Base-by-base conservation (phyloP, 2,888 invertebrate species). In the Horisme vitalbata region DNA sequence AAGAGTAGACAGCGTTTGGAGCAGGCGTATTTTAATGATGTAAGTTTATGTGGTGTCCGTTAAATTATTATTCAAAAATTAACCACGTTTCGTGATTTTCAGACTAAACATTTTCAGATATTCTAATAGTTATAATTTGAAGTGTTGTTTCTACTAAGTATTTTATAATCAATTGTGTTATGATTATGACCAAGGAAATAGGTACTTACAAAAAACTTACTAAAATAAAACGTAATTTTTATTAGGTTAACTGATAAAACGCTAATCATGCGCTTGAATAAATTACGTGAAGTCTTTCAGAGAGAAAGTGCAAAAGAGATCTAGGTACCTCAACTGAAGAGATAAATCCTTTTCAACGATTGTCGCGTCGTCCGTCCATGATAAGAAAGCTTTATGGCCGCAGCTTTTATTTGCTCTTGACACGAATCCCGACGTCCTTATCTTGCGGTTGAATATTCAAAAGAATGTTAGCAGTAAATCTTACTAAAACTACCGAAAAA, bases 21-120 rank as follows among this genome's bases (percentile, higher is more conserved):
- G 54, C 86, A 87, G 65, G 83, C 63, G 8, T 88, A 88, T 69
- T 87, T 86, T 55, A 86, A 85, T 65, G 89, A 89, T 61, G 89
- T 89, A 69, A 89, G 89, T 83, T 45, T 10, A 10, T 6, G 10
- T 26, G 6, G 8, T 3, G 18, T 5, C 18, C n/a, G n/a, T n/a
- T n/a, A n/a, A n/a, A n/a, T n/a, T n/a, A n/a, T n/a, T n/a, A n/a
- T n/a, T n/a, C n/a, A n/a, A n/a, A n/a, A n/a, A n/a, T n/a, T n/a
- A n/a, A n/a, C n/a, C n/a, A n/a, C n/a, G n/a, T n/a, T n/a, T n/a
- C n/a, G n/a, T n/a, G n/a, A n/a, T n/a, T n/a, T n/a, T n/a, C n/a
- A n/a, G n/a, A n/a, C n/a, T n/a, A n/a, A n/a, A n/a, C n/a, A n/a
- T n/a, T n/a, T n/a, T n/a, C n/a, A n/a, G n/a, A n/a, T n/a, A n/a